Percentiles rank a stretch among this genome's conserved stretches.
Conservation (phyloP, 2,888 invertebrate genomes). For the Spialia ferax region DNA sequence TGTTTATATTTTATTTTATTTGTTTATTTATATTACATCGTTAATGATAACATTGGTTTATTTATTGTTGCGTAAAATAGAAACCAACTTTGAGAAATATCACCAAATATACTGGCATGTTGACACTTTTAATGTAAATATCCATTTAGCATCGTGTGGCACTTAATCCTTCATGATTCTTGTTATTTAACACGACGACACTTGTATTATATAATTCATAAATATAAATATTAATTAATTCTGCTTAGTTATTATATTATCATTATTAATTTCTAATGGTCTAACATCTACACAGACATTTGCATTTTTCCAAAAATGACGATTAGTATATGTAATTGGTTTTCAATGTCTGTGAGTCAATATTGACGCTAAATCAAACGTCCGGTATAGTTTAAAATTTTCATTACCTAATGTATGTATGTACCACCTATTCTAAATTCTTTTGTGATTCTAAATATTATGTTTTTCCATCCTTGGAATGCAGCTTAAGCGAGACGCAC, state of each 20-base stretch:
- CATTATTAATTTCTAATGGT: not conserved
- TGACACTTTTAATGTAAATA: constrained; percentile 24
- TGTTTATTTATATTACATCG: not conserved
- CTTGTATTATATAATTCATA: not conserved
- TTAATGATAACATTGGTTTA: constrained; percentile 3
- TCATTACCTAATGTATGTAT: too few relatives aligned
- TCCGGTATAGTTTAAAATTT: not conserved
- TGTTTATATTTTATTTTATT: not conserved
- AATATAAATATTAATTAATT: not conserved
- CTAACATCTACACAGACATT: not conserved
- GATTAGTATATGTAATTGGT: not conserved
- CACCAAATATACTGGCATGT: constrained; percentile 27
- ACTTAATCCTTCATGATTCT: constrained; percentile 11
- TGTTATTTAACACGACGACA: not conserved
- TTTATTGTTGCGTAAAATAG: constrained; percentile 5
- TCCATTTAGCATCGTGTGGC: constrained; percentile 21
- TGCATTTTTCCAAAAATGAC: too few relatives aligned
- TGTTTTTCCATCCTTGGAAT: constrained; percentile 65
- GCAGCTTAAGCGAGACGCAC: constrained; percentile 80
- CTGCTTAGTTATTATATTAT: not conserved
- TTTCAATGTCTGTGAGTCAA: too few relatives aligned
- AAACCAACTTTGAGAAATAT: constrained; percentile 45
- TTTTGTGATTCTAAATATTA: constrained; percentile 37
- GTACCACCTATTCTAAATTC: not conserved
- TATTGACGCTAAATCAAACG: not conserved